Evolutionary conservation across 2,888 invertebrate genomes (phyloP).

Genomic region (Taphrorychus bicolor): DNA sequence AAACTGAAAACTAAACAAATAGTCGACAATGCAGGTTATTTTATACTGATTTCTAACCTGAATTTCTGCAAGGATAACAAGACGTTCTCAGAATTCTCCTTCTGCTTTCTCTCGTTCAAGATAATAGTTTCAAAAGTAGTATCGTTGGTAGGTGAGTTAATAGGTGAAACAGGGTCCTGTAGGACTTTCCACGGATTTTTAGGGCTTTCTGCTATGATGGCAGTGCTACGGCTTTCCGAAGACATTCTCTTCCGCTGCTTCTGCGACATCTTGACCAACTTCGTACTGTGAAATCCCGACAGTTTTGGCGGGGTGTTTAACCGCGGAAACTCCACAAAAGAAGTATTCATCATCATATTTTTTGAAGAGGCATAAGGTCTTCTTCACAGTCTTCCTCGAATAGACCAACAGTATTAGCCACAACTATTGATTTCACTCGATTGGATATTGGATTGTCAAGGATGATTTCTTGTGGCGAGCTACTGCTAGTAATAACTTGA

Average conservation of each 20-base stretch:
- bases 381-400: slow-evolving; percentile 41
- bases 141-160: slow-evolving; percentile 50
- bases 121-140: slow-evolving; percentile 67
- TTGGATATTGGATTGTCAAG: not conserved
- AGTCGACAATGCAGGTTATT: no score
- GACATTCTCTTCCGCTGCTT: slow-evolving; percentile 70
- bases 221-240: slow-evolving; percentile 58
- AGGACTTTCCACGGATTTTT: slow-evolving; percentile 61
- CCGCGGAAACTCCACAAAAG: slow-evolving; percentile 54
- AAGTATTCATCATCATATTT: slow-evolving; percentile 30
- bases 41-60: no score
- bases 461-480: not conserved
- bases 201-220: slow-evolving; percentile 49
- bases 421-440: slow-evolving; percentile 39
- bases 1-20: no score
- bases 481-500: not conserved
- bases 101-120: slow-evolving; percentile 75
- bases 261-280: slow-evolving; percentile 66
- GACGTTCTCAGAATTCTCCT: no score
- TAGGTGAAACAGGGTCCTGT: slow-evolving; percentile 58
- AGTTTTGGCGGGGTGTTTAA: slow-evolving; percentile 48
- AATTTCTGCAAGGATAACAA: no score
- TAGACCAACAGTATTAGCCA: not conserved
- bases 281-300: slow-evolving; percentile 40
- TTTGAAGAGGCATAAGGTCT: slow-evolving; percentile 44